Evolutionary conservation across 2,797 vertebrate species (phyloP), one percentile per base, ranked within the genome.

Genomic region (Anas acuta): DNA sequence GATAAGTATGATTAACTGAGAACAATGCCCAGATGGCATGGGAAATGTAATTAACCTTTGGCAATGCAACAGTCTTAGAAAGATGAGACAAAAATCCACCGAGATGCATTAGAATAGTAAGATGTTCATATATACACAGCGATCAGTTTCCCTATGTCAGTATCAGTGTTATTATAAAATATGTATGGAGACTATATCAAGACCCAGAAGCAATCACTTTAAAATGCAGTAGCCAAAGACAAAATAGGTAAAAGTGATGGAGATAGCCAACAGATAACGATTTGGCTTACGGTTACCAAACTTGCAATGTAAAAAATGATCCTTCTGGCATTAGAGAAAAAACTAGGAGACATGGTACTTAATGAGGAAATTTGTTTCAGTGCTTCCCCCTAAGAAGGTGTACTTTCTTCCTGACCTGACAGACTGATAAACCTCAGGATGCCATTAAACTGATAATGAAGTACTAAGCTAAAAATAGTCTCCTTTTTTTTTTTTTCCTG

Each of bases 381-480:
- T 80, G 19, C 43, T 85, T 87, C 49, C 41, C 49, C 82, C 32
- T 90, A 74, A 88, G 57, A 80, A 86, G 61, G 30, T 64, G 21
- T 71, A n/a, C 61, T 85, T 94, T 49, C 51, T 53, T 87, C 53
- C 75, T 73, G 41, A 77, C 74, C 30, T 86, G 51, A 60, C 56
- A 91, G 72, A 9, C 72, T 87, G 74, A 73, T 84, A 84, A 89
- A 86, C 37, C 67, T 90, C 37, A 60, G 70, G 64, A 75, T 84
- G 57, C 70, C 80, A 84, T 88, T 95, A 93, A 89, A 86, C 62
- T 70, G 41, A 39, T 94, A 87, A 87, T 91, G 81, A 94, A 91
- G 56, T 6, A 1, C 33, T 41, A 12, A 5, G 21, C 76, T 76
- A 84, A 94, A 93, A 87, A 90, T 71, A 87, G 8, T 15, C 13